These are phyloP conservation scores for Trachelus tabidus DNA, from an alignment of 2,888 invertebrate species.

Conservation along the genomic window DNA sequence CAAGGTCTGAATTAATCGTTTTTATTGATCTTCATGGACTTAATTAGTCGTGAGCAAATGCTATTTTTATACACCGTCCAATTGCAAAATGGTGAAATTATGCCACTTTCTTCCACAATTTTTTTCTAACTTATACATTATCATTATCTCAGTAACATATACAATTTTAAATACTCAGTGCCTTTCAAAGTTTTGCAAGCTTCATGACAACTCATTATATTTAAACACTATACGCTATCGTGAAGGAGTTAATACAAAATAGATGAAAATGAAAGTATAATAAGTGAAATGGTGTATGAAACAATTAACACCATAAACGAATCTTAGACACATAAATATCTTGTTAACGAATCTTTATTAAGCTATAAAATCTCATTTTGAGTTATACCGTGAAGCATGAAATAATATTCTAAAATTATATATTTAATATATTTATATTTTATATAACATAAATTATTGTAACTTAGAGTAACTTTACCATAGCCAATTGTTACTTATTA, in stretches of 20 bases:
- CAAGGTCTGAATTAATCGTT: no score
- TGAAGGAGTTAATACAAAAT: not conserved
- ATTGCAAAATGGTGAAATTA: not conserved
- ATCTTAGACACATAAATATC: not conserved
- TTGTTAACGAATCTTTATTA: not conserved
- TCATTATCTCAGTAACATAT: not conserved
- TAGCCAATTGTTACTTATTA: not conserved
- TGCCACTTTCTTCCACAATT: not conserved
- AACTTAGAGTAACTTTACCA: not conserved
- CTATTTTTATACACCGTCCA: not conserved
- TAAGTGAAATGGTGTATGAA: not conserved
- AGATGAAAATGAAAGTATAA: not conserved
- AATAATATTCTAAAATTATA: not conserved
- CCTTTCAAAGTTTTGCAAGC: not conserved
- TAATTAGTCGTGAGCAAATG: not conserved
- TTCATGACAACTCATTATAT: not conserved
- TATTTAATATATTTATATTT: conserved; percentile 2
- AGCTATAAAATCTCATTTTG: not conserved
- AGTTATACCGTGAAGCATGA: not conserved
- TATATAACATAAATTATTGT: conserved; percentile 5
- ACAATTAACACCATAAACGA: not conserved
- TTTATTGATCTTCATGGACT: not conserved
- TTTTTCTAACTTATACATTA: not conserved
- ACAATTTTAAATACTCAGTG: not conserved
- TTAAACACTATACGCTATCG: not conserved